Conservation (phyloP, 2,888 invertebrate genomes). For the Drosophila sordidapex region DNA sequence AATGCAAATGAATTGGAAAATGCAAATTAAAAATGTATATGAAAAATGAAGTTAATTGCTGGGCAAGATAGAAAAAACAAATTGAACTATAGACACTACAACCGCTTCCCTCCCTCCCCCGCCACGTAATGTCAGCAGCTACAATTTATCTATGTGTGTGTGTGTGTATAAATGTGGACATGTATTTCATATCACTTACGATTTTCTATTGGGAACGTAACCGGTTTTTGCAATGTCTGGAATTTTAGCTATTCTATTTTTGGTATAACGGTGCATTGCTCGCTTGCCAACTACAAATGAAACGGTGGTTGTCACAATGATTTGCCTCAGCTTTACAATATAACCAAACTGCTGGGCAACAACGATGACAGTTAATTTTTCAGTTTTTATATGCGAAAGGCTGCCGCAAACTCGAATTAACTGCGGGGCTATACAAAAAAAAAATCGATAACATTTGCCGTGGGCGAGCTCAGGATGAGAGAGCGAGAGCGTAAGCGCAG, state of each 20-base stretch:
- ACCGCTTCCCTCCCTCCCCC: not conserved
- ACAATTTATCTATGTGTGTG: slow-evolving; percentile 9
- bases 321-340: not conserved
- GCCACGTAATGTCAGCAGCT: slow-evolving; percentile 18
- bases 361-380: slow-evolving; percentile 14
- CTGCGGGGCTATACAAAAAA: slow-evolving; percentile 44
- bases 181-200: slow-evolving; percentile 38
- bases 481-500: slow-evolving; percentile 9
- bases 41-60: slow-evolving; percentile 23
- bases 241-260: slow-evolving; percentile 10
- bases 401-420: slow-evolving; percentile 38
- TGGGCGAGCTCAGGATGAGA: slow-evolving; percentile 39
- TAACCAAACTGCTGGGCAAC: slow-evolving; percentile 5
- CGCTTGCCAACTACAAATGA: not conserved
- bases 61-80: slow-evolving; percentile 21
- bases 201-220: slow-evolving; percentile 35
- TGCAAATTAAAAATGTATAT: slow-evolving; percentile 41
- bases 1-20: slow-evolving; percentile 38
- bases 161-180: not conserved
- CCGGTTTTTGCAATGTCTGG: slow-evolving; percentile 48
- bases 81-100: slow-evolving; percentile 21
- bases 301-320: not conserved
- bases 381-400: slow-evolving; percentile 15
- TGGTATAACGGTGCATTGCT: slow-evolving; percentile 16
- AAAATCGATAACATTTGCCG: slow-evolving; percentile 67